phyloP scores from a whole-genome alignment of 2,888 invertebrate genomes.

The Sarcophaga subvicina region DNA sequence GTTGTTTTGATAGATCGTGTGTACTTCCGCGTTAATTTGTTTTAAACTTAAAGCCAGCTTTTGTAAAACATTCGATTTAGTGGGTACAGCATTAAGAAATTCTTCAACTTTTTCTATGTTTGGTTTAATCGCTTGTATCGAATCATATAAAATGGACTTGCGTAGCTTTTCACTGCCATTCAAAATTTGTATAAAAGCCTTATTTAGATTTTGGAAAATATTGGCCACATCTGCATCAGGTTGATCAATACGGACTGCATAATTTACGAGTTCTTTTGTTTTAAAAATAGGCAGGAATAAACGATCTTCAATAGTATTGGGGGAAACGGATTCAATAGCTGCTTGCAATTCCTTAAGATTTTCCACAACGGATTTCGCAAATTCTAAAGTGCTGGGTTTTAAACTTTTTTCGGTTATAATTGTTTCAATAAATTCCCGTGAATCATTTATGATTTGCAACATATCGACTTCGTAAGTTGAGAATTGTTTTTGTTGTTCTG shows the following conservation, averaged over 20 bases:
- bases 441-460: conserved; percentile 24
- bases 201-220: conserved; percentile 66
- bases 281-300: conserved; percentile 73
- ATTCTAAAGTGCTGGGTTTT: conserved; percentile 58
- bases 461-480: not conserved
- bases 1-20: conserved; percentile 49
- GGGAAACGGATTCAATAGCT: conserved; percentile 59
- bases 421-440: conserved; percentile 41
- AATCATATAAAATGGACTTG: conserved; percentile 72
- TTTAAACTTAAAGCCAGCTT: conserved; percentile 43
- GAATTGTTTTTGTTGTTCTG: conserved; percentile 1
- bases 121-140: conserved; percentile 70
- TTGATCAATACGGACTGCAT: conserved; percentile 61
- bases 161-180: conserved; percentile 72
- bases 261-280: conserved; percentile 71
- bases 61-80: conserved; percentile 50
- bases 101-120: conserved; percentile 67
- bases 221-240: conserved; percentile 15
- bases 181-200: conserved; percentile 69
- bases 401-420: conserved; percentile 38
- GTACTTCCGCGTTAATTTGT: conserved; percentile 40
- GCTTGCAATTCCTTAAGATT: conserved; percentile 70
- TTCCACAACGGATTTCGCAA: conserved; percentile 65
- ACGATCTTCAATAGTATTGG: conserved; percentile 70
- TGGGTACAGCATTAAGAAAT: conserved; percentile 59